These are phyloP conservation scores for Micronycteris hirsuta DNA, from an alignment of 2,113 vertebrate genomes.

Conservation along the genomic window DNA sequence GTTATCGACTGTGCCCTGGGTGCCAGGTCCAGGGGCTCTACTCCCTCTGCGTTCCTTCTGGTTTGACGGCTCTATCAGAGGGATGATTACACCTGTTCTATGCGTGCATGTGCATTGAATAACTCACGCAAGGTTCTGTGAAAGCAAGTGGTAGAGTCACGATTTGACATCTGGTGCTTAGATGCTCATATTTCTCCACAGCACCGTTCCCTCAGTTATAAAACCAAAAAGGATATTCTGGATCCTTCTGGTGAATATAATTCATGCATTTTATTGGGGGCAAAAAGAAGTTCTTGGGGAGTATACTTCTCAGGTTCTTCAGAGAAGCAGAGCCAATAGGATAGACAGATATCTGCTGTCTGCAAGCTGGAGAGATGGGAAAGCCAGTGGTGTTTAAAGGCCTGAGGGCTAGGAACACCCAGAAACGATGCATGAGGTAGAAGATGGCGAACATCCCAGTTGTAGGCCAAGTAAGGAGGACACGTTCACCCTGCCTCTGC, in stretches of 20 bases:
- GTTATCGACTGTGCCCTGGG: not conserved
- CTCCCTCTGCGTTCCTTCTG: not conserved
- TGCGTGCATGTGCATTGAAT: not conserved
- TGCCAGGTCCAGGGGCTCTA: not conserved
- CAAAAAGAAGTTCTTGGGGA: not conserved
- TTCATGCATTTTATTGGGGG: not conserved
- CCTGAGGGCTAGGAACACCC: not conserved
- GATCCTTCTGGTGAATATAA: not conserved
- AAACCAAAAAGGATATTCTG: not conserved
- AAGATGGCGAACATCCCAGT: not conserved
- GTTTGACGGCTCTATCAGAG: not conserved
- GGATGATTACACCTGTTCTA: not conserved
- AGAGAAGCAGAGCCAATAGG: not conserved
- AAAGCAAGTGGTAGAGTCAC: not conserved
- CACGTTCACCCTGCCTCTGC: not conserved
- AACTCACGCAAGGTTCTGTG: not conserved
- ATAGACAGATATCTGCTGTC: not conserved
- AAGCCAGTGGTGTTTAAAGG: not conserved
- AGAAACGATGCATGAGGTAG: not conserved
- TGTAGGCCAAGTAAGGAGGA: not conserved
- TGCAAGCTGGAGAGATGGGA: not conserved
- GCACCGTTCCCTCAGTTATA: not conserved
- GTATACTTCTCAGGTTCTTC: not conserved
- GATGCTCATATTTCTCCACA: not conserved
- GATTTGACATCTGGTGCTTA: not conserved